Evolutionary conservation across 1,140 invertebrate species (phyloP).

Genomic region (Heterodera carotae): DNA sequence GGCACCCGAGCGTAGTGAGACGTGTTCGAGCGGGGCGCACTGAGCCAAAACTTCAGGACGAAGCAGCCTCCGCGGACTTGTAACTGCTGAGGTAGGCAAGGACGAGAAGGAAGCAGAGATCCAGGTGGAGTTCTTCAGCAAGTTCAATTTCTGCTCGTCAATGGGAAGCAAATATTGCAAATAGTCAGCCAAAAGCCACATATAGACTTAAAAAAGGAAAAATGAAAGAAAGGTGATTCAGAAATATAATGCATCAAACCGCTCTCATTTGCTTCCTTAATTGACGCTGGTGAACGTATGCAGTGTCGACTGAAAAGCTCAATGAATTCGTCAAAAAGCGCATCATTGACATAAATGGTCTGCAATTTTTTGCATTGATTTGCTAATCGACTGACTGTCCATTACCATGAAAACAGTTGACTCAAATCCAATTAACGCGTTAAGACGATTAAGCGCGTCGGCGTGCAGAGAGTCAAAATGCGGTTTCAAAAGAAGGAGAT

Average conservation of each 20-base stretch:
- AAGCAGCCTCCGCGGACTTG: slow-evolving; percentile 32
- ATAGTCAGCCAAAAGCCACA: slow-evolving; percentile 39
- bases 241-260: background rate
- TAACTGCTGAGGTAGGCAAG: slow-evolving; percentile 19
- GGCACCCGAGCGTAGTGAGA: slow-evolving; percentile 28
- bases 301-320: slow-evolving; percentile 25
- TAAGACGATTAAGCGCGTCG: slow-evolving; percentile 39
- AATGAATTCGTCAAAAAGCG: slow-evolving; percentile 39
- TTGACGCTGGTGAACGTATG: slow-evolving; percentile 22
- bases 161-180: slow-evolving; percentile 36
- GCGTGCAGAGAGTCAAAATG: slow-evolving; percentile 30
- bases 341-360: slow-evolving; percentile 39
- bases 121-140: slow-evolving; percentile 38
- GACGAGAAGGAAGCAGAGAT: slow-evolving; percentile 24
- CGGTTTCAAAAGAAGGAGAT: slow-evolving; percentile 37
- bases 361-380: background rate
- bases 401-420: slow-evolving; percentile 40
- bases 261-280: slow-evolving; percentile 30
- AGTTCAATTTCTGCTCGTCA: slow-evolving; percentile 24
- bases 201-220: slow-evolving; percentile 22
- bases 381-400: too few relatives aligned
- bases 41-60: slow-evolving; percentile 37
- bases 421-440: slow-evolving; percentile 37
- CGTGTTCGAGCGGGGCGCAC: slow-evolving; percentile 32
- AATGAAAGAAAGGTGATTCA: background rate